phyloP scores from a whole-genome alignment of 2,797 vertebrate species.

The Crypturellus tataupa region DNA sequence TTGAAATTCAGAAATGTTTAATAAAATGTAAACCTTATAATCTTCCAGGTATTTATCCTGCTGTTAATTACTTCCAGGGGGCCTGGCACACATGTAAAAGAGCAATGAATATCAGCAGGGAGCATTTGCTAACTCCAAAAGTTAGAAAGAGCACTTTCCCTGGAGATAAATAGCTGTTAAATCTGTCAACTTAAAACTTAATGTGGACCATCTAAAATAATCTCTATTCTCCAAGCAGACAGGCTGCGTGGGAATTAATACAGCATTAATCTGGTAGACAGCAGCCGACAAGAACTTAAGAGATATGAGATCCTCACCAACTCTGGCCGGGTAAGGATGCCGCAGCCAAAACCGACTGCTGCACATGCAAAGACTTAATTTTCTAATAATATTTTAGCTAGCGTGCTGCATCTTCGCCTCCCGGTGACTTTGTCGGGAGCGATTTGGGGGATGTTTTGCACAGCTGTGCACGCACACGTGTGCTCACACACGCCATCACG shows the following conservation, averaged over 20 bases:
- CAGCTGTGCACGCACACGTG: neutral
- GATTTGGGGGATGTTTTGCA: neutral
- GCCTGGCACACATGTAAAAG: slow-evolving; percentile 61
- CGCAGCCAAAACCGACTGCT: neutral
- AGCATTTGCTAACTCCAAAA: slow-evolving; percentile 64
- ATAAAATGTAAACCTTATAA: slow-evolving; percentile 67
- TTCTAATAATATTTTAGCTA: neutral
- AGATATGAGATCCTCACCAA: neutral
- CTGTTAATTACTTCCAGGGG: slow-evolving; percentile 72
- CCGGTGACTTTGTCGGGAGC: neutral
- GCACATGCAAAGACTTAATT: neutral
- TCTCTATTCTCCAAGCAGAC: slow-evolving; percentile 12
- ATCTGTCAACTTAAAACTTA: slow-evolving; percentile 67
- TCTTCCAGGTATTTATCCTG: slow-evolving; percentile 71
- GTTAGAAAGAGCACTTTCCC: slow-evolving; percentile 57
- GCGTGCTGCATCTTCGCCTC: neutral
- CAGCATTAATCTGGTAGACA: slow-evolving; percentile 30
- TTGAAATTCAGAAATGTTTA: slow-evolving; percentile 63
- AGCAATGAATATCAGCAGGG: slow-evolving; percentile 68
- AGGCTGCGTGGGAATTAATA: neutral
- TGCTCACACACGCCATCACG: neutral
- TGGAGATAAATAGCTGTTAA: slow-evolving; percentile 66
- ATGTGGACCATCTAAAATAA: slow-evolving; percentile 34
- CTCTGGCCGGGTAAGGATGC: neutral
- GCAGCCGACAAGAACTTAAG: neutral